Percentiles rank a stretch among this genome's conserved stretches.
Conservation (phyloP, 2,888 invertebrate genomes). For the Campoletis raptor region DNA sequence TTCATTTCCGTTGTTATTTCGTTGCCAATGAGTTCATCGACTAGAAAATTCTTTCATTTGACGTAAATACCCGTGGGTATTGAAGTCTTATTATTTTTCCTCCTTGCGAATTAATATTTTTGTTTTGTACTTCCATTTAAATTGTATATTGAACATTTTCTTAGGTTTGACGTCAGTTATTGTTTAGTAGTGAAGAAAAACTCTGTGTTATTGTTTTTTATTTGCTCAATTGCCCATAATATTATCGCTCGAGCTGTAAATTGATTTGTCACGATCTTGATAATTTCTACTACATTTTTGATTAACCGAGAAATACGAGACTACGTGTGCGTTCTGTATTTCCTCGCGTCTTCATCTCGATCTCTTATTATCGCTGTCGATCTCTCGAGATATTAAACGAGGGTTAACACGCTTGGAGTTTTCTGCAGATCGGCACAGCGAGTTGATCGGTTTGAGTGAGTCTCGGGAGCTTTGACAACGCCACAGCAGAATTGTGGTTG, state of each 20-base stretch:
- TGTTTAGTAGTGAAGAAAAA: too few species aligned
- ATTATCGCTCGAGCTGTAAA: neutral
- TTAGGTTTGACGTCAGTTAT: neutral
- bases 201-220: too few species aligned
- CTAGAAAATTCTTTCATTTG: neutral
- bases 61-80: neutral
- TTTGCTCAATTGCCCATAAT: too few species aligned
- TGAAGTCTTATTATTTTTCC: neutral
- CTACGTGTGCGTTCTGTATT: neutral
- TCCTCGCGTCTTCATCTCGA: neutral
- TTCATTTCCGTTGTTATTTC: neutral
- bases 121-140: neutral
- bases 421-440: constrained; percentile 54
- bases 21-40: neutral
- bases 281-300: constrained; percentile 8
- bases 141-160: too few species aligned
- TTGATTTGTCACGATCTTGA: constrained; percentile 5
- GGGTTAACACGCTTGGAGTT: constrained; percentile 55
- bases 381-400: constrained; percentile 54
- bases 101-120: neutral
- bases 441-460: constrained; percentile 45
- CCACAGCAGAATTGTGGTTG: constrained; percentile 53
- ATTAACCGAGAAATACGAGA: constrained; percentile 24
- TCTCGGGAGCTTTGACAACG: constrained; percentile 52
- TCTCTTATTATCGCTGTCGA: constrained; percentile 17